Conservation (phyloP, 2,888 invertebrate genomes). For the Leptinotarsa haldemani region DNA sequence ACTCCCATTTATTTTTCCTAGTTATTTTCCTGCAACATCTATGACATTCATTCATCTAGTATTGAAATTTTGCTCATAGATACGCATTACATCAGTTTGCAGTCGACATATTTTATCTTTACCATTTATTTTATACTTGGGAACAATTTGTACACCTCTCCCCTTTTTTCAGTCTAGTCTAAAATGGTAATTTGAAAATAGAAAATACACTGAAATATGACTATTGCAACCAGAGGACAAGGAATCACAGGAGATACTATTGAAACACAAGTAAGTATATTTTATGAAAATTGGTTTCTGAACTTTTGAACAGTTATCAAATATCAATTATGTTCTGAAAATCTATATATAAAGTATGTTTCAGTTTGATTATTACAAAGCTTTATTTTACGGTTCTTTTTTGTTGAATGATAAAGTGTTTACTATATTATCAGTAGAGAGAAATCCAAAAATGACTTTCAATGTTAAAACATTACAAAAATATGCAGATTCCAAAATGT, state of each 20-base stretch:
- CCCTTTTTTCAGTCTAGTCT: conserved; percentile 52
- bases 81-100: conserved; percentile 16
- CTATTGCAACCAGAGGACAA: conserved; percentile 74
- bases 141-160: neutral
- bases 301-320: neutral
- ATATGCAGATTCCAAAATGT: too few species aligned
- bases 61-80: conserved; percentile 6
- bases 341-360: too few species aligned
- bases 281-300: neutral
- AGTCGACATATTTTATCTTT: conserved; percentile 1
- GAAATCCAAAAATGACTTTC: too few species aligned
- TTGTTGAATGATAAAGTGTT: too few species aligned
- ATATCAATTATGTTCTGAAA: too few species aligned
- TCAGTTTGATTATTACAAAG: neutral
- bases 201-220: conserved; percentile 67
- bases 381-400: neutral
- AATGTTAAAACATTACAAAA: too few species aligned
- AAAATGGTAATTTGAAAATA: conserved; percentile 60
- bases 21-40: conserved; percentile 32
- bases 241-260: conserved; percentile 71
- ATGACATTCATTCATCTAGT: conserved; percentile 39
- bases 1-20: conserved; percentile 63
- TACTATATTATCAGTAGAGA: too few species aligned
- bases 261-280: conserved; percentile 63
- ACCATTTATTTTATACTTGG: conserved; percentile 1